These are phyloP conservation scores for Papilio xuthus DNA, from an alignment of 1,140 invertebrate species.

Conservation along the genomic window DNA sequence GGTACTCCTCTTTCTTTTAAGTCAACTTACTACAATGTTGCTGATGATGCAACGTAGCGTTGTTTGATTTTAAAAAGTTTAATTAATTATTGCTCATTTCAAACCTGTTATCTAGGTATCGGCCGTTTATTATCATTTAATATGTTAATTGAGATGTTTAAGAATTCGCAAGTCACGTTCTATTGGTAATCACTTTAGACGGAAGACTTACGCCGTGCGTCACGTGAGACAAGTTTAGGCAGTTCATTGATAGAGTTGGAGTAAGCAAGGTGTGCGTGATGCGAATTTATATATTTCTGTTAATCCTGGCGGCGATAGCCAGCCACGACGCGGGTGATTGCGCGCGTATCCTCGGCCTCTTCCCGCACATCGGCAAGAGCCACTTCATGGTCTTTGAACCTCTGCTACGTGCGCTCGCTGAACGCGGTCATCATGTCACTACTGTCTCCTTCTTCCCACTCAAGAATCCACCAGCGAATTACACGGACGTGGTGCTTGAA, in stretches of 20 bases:
- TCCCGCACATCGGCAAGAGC: slow-evolving; percentile 85
- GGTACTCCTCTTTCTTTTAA: too few species aligned
- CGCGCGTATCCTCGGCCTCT: slow-evolving; percentile 82
- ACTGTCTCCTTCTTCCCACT: slow-evolving; percentile 83
- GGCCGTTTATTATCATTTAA: not conserved
- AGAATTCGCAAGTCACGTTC: not conserved
- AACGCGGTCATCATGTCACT: slow-evolving; percentile 85
- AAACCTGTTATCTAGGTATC: not conserved
- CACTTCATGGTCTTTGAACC: slow-evolving; percentile 87
- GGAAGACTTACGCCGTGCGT: not conserved
- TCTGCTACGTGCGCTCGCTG: slow-evolving; percentile 82
- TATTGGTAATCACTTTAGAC: not conserved
- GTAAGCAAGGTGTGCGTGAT: slow-evolving; percentile 46
- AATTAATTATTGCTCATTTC: not conserved
- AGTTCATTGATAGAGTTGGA: not conserved
- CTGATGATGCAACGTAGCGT: too few species aligned
- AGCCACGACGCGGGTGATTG: slow-evolving; percentile 12
- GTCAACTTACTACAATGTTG: too few species aligned
- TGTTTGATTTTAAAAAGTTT: not conserved
- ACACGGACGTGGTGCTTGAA: slow-evolving; percentile 68
- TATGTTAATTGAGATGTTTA: not conserved
- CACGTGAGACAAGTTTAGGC: not conserved
- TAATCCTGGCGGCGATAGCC: slow-evolving; percentile 45
- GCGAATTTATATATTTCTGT: slow-evolving; percentile 45
- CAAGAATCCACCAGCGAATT: slow-evolving; percentile 60